These are phyloP conservation scores for Phalacrocorax aristotelis DNA, from an alignment of 2,113 vertebrate genomes.

Conservation along the genomic window DNA sequence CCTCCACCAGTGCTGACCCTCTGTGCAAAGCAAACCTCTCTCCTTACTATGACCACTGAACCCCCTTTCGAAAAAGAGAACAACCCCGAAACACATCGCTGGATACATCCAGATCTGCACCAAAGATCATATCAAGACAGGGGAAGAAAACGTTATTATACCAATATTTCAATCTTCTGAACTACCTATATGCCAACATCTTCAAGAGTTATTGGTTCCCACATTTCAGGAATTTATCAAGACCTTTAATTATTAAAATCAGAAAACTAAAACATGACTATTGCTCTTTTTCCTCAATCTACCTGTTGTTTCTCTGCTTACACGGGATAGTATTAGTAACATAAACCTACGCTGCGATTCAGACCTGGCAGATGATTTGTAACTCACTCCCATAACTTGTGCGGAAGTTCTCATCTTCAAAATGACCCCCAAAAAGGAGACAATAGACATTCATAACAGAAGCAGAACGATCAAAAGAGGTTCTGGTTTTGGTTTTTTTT, in stretches of 20 bases:
- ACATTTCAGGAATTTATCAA: background rate
- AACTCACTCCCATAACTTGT: background rate
- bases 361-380: background rate
- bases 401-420: background rate
- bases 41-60: background rate
- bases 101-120: background rate
- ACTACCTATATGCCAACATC: background rate
- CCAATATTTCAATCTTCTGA: background rate
- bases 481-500: background rate
- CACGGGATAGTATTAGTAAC: background rate
- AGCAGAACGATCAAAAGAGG: background rate
- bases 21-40: background rate
- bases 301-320: background rate
- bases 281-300: background rate
- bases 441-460: background rate
- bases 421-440: background rate
- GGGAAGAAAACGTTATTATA: background rate
- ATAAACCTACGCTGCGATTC: background rate
- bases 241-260: background rate
- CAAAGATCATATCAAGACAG: background rate
- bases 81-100: background rate
- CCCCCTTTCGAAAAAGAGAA: background rate
- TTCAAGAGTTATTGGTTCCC: background rate
- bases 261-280: background rate
- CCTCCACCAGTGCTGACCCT: background rate